A percentile compares a stretch with the other conserved stretches of the same genome.
phyloP scores from a whole-genome alignment of 2,113 vertebrate species.

The Myiopsitta monachus region DNA sequence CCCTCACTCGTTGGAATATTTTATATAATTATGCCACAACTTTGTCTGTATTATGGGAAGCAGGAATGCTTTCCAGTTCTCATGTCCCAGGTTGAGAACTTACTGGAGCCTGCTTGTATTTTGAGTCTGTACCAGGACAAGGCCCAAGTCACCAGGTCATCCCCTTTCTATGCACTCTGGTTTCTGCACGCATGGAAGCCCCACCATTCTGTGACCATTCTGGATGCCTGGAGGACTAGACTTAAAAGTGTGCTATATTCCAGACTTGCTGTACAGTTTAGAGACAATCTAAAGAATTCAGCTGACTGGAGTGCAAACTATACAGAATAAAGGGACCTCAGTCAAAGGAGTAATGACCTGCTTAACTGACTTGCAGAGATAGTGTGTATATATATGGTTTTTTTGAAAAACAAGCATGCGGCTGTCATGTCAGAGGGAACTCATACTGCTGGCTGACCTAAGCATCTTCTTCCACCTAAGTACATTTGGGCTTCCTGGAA shows the following conservation, averaged over 20 bases:
- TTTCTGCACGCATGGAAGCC: not conserved
- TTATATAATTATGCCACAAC: not conserved
- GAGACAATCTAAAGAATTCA: not conserved
- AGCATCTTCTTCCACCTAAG: not conserved
- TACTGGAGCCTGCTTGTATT: not conserved
- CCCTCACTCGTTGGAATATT: not conserved
- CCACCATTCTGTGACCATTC: not conserved
- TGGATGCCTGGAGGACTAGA: not conserved
- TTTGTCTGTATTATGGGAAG: not conserved
- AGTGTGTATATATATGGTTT: not conserved
- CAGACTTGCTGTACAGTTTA: not conserved
- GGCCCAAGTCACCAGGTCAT: not conserved
- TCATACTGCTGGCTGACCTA: not conserved
- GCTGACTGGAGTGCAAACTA: not conserved
- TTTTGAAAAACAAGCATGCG: not conserved
- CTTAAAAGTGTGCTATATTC: not conserved
- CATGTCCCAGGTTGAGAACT: not conserved
- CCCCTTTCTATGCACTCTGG: not conserved
- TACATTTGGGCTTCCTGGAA: not conserved
- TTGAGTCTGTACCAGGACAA: not conserved
- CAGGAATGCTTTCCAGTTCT: not conserved
- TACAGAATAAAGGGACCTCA: not conserved
- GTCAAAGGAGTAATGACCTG: not conserved
- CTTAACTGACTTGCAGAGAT: not conserved
- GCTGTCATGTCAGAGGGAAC: not conserved